phyloP scores from a whole-genome alignment of 2,797 vertebrate genomes.

The Pipistrellus nathusii region DNA sequence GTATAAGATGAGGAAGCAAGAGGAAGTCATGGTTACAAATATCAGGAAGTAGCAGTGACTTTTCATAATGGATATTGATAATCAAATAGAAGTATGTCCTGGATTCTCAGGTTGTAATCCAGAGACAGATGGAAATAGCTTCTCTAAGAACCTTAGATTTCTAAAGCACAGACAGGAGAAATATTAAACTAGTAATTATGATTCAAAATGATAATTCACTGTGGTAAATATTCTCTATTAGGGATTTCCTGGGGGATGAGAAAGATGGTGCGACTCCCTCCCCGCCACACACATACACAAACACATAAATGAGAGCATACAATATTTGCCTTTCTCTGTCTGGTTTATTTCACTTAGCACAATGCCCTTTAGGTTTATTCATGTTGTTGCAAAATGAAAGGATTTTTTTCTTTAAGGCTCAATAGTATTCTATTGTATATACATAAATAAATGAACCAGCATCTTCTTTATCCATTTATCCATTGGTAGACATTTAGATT shows the following conservation, averaged over 20 bases:
- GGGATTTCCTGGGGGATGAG: neutral
- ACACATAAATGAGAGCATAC: neutral
- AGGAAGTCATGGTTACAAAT: neutral
- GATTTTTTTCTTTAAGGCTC: neutral
- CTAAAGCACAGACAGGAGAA: neutral
- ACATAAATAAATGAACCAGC: neutral
- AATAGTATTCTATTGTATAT: neutral
- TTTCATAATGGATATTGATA: neutral
- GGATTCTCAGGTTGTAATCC: neutral
- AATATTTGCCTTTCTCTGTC: neutral
- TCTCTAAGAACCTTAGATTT: neutral
- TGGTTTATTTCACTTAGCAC: neutral
- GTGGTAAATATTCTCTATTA: neutral
- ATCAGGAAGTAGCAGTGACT: neutral
- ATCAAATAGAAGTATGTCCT: neutral
- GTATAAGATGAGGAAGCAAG: neutral
- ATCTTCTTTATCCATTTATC: neutral
- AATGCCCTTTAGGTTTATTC: neutral
- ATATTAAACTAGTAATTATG: neutral
- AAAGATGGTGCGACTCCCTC: neutral
- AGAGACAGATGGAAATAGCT: neutral
- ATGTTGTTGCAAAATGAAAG: neutral
- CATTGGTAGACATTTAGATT: neutral
- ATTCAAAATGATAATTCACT: conserved; percentile 15
- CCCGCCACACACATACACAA: too few relatives aligned